phyloP scores from a whole-genome alignment of 2,113 vertebrate genomes.

The Melanocharis versteri region DNA sequence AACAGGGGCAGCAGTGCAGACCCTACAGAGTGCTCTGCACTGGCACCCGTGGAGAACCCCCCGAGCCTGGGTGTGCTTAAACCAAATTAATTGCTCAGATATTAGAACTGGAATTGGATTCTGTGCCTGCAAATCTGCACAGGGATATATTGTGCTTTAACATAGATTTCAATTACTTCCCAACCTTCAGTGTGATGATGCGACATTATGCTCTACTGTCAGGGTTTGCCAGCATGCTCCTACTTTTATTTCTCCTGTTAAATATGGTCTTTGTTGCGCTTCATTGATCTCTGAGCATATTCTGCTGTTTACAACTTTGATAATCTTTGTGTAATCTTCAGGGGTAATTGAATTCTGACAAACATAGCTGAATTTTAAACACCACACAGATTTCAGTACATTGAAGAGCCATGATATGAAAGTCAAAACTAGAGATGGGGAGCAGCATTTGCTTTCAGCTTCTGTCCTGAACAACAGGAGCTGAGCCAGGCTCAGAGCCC shows the following conservation, averaged over 20 bases:
- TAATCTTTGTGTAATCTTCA: conserved; percentile 76
- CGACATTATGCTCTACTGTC: conserved; percentile 51
- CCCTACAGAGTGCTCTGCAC: fast-evolving
- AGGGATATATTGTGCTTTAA: background rate
- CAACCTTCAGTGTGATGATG: conserved; percentile 27
- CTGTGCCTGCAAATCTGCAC: background rate
- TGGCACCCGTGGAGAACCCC: fast-evolving
- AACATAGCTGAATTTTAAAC: conserved; percentile 62
- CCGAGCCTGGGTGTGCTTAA: background rate
- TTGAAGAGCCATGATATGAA: background rate
- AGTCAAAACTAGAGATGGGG: background rate
- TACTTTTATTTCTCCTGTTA: conserved; percentile 71
- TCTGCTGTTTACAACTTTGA: conserved; percentile 74
- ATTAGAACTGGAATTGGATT: conserved; percentile 1
- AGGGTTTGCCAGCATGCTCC: conserved; percentile 28
- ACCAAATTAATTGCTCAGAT: background rate
- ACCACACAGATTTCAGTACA: background rate
- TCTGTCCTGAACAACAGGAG: background rate
- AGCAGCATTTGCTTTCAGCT: background rate
- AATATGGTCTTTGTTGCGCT: conserved; percentile 70
- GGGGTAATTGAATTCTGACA: conserved; percentile 71
- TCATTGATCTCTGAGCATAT: conserved; percentile 74
- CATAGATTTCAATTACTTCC: conserved; percentile 43
- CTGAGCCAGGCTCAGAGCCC: background rate
- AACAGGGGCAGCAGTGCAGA: background rate